Percentiles rank a stretch among this genome's conserved stretches.
Conservation (phyloP, 2,113 vertebrate genomes). For the Macrotis lagotis region DNA sequence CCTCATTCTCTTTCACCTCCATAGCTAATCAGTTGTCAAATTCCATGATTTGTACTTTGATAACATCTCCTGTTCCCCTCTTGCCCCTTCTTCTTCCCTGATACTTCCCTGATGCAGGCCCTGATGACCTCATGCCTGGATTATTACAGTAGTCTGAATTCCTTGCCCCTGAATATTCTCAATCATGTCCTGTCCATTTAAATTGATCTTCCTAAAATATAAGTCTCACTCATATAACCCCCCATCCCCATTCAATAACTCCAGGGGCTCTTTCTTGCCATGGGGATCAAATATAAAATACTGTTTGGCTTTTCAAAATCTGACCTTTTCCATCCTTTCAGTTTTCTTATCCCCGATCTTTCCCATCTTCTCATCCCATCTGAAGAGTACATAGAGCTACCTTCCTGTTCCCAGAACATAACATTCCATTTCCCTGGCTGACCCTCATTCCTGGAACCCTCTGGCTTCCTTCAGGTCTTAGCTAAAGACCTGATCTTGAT, state of each 20-base stretch:
- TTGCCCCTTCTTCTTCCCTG: background rate
- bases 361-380: background rate
- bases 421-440: background rate
- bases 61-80: background rate
- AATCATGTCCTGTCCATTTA: background rate
- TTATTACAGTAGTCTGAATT: background rate
- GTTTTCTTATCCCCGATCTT: background rate
- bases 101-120: background rate
- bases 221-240: background rate
- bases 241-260: no score
- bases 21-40: background rate
- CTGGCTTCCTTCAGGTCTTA: background rate
- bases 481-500: background rate
- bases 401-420: background rate
- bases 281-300: background rate
- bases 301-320: background rate
- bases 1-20: background rate
- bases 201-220: background rate
- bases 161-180: background rate
- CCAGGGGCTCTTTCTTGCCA: background rate
- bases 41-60: background rate
- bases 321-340: background rate
- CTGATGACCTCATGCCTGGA: background rate
- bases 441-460: background rate
- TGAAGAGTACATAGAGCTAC: no score